Evolutionary conservation across 2,113 vertebrate species (phyloP).

Genomic region (Bujurquina vittata): DNA sequence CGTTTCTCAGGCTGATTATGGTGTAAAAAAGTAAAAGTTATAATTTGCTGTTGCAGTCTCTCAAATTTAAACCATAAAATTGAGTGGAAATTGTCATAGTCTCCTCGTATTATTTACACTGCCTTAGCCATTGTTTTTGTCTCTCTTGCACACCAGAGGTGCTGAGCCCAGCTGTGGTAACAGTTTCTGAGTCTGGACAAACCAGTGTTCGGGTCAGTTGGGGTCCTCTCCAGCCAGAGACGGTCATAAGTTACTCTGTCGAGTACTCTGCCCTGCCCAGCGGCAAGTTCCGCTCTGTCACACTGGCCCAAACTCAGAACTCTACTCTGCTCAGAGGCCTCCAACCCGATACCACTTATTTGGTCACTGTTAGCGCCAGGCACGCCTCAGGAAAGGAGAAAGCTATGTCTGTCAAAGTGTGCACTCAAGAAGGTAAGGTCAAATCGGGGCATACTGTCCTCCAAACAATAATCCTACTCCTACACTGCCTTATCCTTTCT

Average conservation of each 20-base stretch:
- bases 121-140: not conserved
- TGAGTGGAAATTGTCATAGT: not conserved
- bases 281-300: constrained; percentile 74
- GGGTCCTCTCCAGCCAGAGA: constrained; percentile 82
- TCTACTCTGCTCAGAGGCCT: constrained; percentile 86
- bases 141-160: constrained; percentile 56
- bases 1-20: not conserved
- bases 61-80: not conserved
- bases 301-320: constrained; percentile 80
- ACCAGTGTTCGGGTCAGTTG: constrained; percentile 89
- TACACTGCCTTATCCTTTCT: not conserved
- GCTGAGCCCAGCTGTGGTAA: constrained; percentile 82
- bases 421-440: constrained; percentile 86
- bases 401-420: constrained; percentile 90
- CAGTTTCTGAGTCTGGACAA: constrained; percentile 83
- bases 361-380: constrained; percentile 88
- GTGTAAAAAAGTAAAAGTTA: not conserved
- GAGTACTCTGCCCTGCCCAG: constrained; percentile 85
- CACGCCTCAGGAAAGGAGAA: constrained; percentile 86
- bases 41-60: not conserved
- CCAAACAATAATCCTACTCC: constrained; percentile 20
- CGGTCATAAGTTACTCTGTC: constrained; percentile 80
- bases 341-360: constrained; percentile 87
- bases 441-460: not conserved
- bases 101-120: not conserved